phyloP scores from a whole-genome alignment of 2,797 vertebrate species.

The Chlorospingus semifuscus region DNA sequence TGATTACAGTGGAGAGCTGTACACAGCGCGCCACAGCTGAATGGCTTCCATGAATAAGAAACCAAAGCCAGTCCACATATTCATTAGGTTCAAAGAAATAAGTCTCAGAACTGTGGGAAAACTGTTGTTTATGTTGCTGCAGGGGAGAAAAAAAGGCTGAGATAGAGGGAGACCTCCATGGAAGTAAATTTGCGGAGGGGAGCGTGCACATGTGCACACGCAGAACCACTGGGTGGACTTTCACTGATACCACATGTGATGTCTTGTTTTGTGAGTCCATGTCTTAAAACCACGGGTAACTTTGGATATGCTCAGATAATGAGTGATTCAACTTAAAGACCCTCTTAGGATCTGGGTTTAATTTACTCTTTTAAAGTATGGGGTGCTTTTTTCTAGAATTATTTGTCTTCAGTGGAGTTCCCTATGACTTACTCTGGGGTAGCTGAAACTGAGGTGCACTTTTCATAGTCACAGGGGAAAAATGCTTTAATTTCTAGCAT shows the following conservation, averaged over 20 bases:
- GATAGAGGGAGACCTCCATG: constrained; percentile 33
- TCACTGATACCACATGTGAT: background rate
- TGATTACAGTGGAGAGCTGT: constrained; percentile 35
- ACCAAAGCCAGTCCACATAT: constrained; percentile 27
- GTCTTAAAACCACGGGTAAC: background rate
- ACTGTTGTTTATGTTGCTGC: constrained; percentile 49
- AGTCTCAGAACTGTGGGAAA: constrained; percentile 64
- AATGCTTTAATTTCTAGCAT: background rate
- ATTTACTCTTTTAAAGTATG: background rate
- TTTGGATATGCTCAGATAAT: background rate
- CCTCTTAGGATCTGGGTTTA: background rate
- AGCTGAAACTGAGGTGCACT: background rate
- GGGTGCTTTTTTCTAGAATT: background rate
- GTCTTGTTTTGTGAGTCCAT: background rate
- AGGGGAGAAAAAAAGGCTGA: background rate
- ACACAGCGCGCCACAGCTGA: constrained; percentile 56
- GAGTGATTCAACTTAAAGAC: background rate
- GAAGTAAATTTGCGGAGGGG: background rate
- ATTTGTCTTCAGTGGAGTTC: background rate
- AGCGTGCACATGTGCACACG: fast-evolving
- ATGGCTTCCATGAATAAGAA: constrained; percentile 62
- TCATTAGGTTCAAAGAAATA: constrained; percentile 64
- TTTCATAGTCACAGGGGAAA: background rate
- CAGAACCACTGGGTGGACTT: background rate
- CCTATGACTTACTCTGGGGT: background rate